A percentile compares a stretch with the other conserved stretches of the same genome.
phyloP scores from a whole-genome alignment of 2,888 invertebrate species.

The Eledona agricola region DNA sequence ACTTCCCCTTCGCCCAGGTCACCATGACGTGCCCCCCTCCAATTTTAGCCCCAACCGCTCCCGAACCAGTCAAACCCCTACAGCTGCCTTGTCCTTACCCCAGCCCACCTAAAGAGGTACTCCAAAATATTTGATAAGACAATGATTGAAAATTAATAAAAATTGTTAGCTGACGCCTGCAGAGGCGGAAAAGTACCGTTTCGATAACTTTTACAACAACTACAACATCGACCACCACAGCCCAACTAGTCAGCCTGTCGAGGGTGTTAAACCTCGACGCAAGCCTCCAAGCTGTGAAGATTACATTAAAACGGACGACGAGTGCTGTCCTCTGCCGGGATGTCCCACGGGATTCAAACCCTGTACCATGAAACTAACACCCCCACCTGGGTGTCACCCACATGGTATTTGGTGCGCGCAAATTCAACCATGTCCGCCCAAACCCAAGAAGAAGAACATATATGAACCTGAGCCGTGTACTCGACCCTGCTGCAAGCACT shows the following conservation, averaged over 20 bases:
- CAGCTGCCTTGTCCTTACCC: slow-evolving; percentile 45
- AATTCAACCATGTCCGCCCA: slow-evolving; percentile 57
- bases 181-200: slow-evolving; percentile 47
- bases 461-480: slow-evolving; percentile 52
- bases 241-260: no score
- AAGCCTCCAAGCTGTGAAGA: slow-evolving; percentile 49
- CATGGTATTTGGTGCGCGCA: slow-evolving; percentile 57
- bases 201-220: slow-evolving; percentile 58
- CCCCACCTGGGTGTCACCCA: slow-evolving; percentile 56
- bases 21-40: slow-evolving; percentile 54
- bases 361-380: slow-evolving; percentile 55
- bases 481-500: slow-evolving; percentile 59
- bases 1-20: slow-evolving; percentile 47
- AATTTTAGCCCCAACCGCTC: slow-evolving; percentile 51
- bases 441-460: slow-evolving; percentile 48
- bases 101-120: not conserved
- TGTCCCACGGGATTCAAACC: slow-evolving; percentile 60
- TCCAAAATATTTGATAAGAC: not conserved
- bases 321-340: slow-evolving; percentile 30
- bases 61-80: slow-evolving; percentile 55
- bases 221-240: slow-evolving; percentile 55
- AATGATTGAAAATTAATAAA: slow-evolving; percentile 1
- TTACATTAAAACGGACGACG: slow-evolving; percentile 40
- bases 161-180: slow-evolving; percentile 41
- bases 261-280: no score